Conservation (phyloP, 2,113 vertebrate species). For the Petromus typicus region DNA sequence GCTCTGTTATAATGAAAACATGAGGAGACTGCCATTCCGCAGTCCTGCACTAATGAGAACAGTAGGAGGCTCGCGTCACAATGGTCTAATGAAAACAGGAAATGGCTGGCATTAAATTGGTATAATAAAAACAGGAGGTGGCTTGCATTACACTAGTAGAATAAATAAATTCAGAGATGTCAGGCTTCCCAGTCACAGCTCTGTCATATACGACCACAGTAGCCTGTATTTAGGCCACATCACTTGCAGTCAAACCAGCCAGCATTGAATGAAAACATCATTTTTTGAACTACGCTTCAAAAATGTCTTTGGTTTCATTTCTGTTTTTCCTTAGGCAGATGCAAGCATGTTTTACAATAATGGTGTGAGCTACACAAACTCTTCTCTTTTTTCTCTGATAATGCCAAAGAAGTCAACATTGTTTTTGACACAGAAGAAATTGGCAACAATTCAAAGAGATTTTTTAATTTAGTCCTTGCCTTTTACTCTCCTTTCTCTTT, state of each 20-base stretch:
- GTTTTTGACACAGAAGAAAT: slow-evolving; percentile 61
- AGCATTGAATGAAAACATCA: slow-evolving; percentile 6
- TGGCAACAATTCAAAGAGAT: neutral
- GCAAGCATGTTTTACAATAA: slow-evolving; percentile 44
- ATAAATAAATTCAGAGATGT: slow-evolving; percentile 87
- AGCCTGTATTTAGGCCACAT: slow-evolving; percentile 13
- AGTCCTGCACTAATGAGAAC: slow-evolving; percentile 92
- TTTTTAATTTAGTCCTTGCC: slow-evolving; percentile 49
- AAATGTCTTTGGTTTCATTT: slow-evolving; percentile 40
- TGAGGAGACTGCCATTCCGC: slow-evolving; percentile 90
- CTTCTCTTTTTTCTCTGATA: neutral
- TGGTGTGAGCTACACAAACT: neutral
- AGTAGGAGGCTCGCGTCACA: slow-evolving; percentile 89
- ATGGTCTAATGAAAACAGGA: slow-evolving; percentile 93
- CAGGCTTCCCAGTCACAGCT: slow-evolving; percentile 81
- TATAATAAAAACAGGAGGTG: slow-evolving; percentile 91
- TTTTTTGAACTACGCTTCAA: neutral
- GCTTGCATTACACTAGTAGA: slow-evolving; percentile 83
- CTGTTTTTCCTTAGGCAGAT: slow-evolving; percentile 32
- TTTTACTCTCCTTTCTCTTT: slow-evolving; percentile 1
- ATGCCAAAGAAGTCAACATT: neutral
- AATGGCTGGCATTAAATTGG: slow-evolving; percentile 90
- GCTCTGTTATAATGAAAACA: slow-evolving; percentile 91
- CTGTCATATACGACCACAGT: slow-evolving; percentile 78
- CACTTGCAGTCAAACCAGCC: slow-evolving; percentile 38